A percentile compares a stretch with the other conserved stretches of the same genome.
Conservation (phyloP, 2,113 vertebrate species). For the Sinocyclocheilus rhinocerous region DNA sequence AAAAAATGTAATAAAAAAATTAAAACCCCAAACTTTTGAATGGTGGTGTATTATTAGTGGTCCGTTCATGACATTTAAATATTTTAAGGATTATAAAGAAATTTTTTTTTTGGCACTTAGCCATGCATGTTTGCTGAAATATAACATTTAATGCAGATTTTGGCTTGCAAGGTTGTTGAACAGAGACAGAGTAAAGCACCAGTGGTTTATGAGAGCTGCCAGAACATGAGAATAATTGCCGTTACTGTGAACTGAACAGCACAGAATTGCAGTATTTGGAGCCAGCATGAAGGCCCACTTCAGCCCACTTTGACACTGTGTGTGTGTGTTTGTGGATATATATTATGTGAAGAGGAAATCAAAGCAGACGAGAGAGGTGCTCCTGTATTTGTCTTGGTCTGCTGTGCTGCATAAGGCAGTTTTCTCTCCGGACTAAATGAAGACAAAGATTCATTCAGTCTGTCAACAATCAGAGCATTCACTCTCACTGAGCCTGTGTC, state of each 20-base stretch:
- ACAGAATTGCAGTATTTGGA: not conserved
- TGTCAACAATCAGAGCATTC: conserved; percentile 16
- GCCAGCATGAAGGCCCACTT: not conserved
- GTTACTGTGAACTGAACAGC: not conserved
- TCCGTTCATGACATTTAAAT: too few relatives aligned
- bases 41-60: too few relatives aligned
- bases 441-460: conserved; percentile 11
- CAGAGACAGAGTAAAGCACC: not conserved
- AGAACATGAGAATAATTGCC: not conserved
- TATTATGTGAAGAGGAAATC: not conserved
- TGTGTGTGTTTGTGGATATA: not conserved
- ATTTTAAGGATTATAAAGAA: too few relatives aligned
- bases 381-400: not conserved
- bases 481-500: not conserved
- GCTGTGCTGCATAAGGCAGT: conserved; percentile 7
- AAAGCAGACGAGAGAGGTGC: conserved; percentile 7
- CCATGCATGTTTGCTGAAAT: too few relatives aligned
- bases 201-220: not conserved
- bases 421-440: conserved; percentile 20
- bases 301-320: not conserved
- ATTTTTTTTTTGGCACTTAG: too few relatives aligned
- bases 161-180: not conserved
- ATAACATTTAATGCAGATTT: not conserved
- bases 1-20: too few relatives aligned
- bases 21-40: too few relatives aligned